Evolutionary conservation across 2,888 invertebrate species (phyloP), one percentile per base, ranked within the genome.

Genomic region (Trichopoda pennipes): DNA sequence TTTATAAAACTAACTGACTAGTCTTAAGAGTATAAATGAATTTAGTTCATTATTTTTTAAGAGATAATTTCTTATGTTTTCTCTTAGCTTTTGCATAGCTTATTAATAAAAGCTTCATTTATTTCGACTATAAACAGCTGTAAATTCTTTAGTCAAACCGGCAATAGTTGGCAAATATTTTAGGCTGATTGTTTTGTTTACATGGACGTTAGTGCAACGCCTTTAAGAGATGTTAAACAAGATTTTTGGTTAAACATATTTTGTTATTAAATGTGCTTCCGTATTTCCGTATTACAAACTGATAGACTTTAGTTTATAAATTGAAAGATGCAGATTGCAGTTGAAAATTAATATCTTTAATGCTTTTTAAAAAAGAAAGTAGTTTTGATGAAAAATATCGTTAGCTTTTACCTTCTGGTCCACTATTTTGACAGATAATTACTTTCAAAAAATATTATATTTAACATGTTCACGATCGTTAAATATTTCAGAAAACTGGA

Each of bases 81-180:
- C 79, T 79, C 79, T 79, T 74, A 42, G 69, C n/a, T 35, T 49
- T n/a, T 12, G 8, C 16, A 38, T 58, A 53, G 55, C 69, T 81
- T 72, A 79, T 76, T 72, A 82, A 82, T 82, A 79, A 82, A 66
- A 60, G 44, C 42, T 74, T 58, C 44, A 51, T 79, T 68, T 47
- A 12, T n/a, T 14, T 49, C 23, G 3, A 42, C n/a, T n/a, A 19
- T 28, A 2, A 42, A 49, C 64, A 82, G 75, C 60, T 78, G 70
- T 51, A 74, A 28, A 56, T 42, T 49, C 1, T 55, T 38, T 10
- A n/a, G n/a, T 55, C 23, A 63, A 77, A 81, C 77, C 77, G 77
- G 81, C 69, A 81, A 38, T 21, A 51, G 38, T 75, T 69, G 68
- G 68, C 58, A 68, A 63, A 69, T 17, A 12, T 16, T 56, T 56